Evolutionary conservation across 2,113 vertebrate genomes (phyloP), one percentile per base, ranked within the genome.

Genomic region (Tachuris rubrigastra): DNA sequence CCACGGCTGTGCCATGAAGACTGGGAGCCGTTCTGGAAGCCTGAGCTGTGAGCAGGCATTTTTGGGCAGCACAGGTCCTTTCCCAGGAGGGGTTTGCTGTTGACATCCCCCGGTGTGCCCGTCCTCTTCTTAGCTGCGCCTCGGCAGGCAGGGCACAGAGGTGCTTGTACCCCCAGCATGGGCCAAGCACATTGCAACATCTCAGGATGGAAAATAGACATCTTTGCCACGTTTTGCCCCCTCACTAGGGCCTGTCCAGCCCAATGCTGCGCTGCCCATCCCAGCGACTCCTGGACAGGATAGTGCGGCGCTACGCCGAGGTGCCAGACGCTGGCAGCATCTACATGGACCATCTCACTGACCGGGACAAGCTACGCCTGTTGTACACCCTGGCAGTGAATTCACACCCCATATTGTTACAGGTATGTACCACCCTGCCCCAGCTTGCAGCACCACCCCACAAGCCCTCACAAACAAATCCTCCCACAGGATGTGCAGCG

Each of bases 331-430:
- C 98, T 3, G 98, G 98, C 41, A 99, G 98, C 90, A 95, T 98
- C 88, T 98, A 98, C 92, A 99, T 99, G 98, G 98, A 98, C 87
- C 98, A 99, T 90, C 98, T 99, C 59, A 98, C 98, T 0, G 98
- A 98, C 31, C 87, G 96, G 10, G 98, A 98, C 96, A 99, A 98
- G 77, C 86, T 99, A 67, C 98, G 98, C 28, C 98, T 99, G 41
- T 96, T 99, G 20, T 99, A 98, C 92, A 99, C 98, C 0, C 96
- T 99, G 49, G 96, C 98, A 58, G 97, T 99, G 93, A 99, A 98
- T 58, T 78, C 98, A 4, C 98, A 98, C 49, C 98, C 98, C 88
- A 98, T 99, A 82, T 79, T 98, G 44, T 73, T 98, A 27, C 98
- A 99, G 98, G 98, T 98, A 97, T 0, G 0, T 27, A 44, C 11